These are phyloP conservation scores for Rallus crepitans DNA, from an alignment of 2,797 vertebrate genomes.

Conservation along the genomic window DNA sequence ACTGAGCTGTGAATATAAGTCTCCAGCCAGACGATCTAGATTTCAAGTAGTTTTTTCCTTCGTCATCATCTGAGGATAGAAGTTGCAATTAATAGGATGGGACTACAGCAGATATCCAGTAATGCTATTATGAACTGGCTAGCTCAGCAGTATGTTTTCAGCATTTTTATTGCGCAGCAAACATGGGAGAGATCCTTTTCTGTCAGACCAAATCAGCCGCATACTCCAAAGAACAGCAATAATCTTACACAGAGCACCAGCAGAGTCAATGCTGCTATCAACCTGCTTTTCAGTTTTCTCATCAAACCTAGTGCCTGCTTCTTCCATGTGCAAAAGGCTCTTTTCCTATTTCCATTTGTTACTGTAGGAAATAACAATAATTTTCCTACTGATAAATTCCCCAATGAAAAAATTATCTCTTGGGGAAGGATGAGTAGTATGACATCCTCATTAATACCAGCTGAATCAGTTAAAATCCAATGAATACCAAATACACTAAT, in stretches of 20 bases:
- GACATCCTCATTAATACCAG: constrained; percentile 66
- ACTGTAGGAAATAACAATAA: not conserved
- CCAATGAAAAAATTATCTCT: not conserved
- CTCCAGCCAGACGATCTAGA: not conserved
- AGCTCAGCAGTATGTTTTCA: constrained; percentile 70
- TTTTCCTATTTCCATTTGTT: constrained; percentile 9
- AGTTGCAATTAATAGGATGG: not conserved
- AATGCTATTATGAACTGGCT: constrained; percentile 38
- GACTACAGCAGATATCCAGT: not conserved
- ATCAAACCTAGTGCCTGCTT: constrained; percentile 12
- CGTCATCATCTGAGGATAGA: not conserved
- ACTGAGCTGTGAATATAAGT: not conserved
- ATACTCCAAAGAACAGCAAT: not conserved
- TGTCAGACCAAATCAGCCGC: constrained; percentile 56
- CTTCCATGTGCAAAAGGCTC: not conserved
- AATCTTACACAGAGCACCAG: not conserved
- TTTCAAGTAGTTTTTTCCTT: not conserved
- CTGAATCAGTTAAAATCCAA: constrained; percentile 65
- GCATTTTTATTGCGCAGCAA: constrained; percentile 64
- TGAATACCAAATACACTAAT: constrained; percentile 70
- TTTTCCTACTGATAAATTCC: not conserved
- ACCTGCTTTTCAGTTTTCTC: constrained; percentile 6
- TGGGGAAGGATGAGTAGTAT: constrained; percentile 5
- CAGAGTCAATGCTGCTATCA: constrained; percentile 39
- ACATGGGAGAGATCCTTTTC: constrained; percentile 30